Base-by-base conservation (phyloP, 2,113 vertebrate genomes). In the Psittacus erithacus region DNA sequence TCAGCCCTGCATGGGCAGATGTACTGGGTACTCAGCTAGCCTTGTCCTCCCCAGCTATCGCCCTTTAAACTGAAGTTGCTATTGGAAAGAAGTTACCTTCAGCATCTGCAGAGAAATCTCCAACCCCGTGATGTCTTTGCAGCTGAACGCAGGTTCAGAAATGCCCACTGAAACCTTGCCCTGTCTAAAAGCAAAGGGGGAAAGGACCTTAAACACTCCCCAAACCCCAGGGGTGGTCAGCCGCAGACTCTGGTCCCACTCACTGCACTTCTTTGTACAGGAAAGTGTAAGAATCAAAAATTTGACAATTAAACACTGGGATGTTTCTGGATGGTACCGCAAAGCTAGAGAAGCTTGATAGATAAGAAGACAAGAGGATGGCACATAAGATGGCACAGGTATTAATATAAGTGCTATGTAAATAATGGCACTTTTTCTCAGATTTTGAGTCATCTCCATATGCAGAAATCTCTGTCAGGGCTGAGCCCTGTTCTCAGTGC, bases 191-290 rank as follows among this genome's bases (percentile, higher is more conserved):
- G 19, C 4, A 23, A 86, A 53, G 23, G 17, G 3, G 15, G 7
- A 46, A 90, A 68, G 47, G 11, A 33, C 4, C 31, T 86, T n/a
- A 62, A 57, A 59, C 9, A 7, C 15, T 39, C 13, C 12, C 13
- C 14, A 10, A 3, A 63, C 15, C 13, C 35, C 24, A 29, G 0
- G 0, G 20, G 29, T 2, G 1, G 1, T 28, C 3, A 2, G 9
- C 52, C 6, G 0, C 24, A 76, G 29, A 35, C 12, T 80, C 59
- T 87, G 55, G 31, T 75, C 13, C 11, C 62, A 25, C 10, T 22
- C 7, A 2, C 38, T 76, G 44, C 64, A 46, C 12, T 5, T 29
- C 4, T 3, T 9, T 1, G 4, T 63, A 15, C 5, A 41, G 33
- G 68, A 12, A 64, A 84, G 25, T 17, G 17, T 12, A 5, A 91